Evolutionary conservation across 2,113 vertebrate species (phyloP).

Genomic region (Oryzias melastigma): DNA sequence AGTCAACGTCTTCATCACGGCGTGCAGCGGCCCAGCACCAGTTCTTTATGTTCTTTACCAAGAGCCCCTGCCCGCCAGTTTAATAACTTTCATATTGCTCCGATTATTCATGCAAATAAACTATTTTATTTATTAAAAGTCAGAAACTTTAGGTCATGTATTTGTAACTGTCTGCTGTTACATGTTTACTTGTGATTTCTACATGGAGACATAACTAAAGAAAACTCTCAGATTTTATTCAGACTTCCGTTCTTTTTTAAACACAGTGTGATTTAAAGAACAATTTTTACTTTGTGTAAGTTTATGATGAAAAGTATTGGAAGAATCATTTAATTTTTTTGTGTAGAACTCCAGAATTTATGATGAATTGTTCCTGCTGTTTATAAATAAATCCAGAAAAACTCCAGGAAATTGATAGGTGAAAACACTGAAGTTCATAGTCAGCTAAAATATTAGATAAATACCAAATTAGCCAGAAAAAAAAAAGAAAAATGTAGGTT

Average conservation of each 20-base stretch:
- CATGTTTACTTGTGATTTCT: too few species aligned
- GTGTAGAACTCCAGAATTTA: slow-evolving; percentile 4
- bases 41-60: background rate
- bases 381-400: slow-evolving; percentile 54
- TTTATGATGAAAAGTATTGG: slow-evolving; percentile 15
- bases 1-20: slow-evolving; percentile 95
- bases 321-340: background rate
- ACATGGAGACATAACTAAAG: slow-evolving; percentile 7
- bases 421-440: too few species aligned
- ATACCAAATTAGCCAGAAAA: too few species aligned
- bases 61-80: too few species aligned
- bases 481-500: too few species aligned
- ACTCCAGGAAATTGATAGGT: too few species aligned
- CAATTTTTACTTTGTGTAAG: slow-evolving; percentile 1
- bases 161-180: background rate
- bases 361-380: slow-evolving; percentile 4
- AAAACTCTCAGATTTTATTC: background rate
- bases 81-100: slow-evolving; percentile 30
- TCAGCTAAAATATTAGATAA: too few species aligned
- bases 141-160: too few species aligned
- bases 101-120: slow-evolving; percentile 35
- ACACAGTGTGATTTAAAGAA: slow-evolving; percentile 1
- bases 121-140: slow-evolving; percentile 26
- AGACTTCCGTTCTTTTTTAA: slow-evolving; percentile 4
- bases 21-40: slow-evolving; percentile 80